A percentile compares a stretch with the other conserved stretches of the same genome.
Conservation (phyloP, 2,888 invertebrate genomes). For the Pharmacophagus antenor region DNA sequence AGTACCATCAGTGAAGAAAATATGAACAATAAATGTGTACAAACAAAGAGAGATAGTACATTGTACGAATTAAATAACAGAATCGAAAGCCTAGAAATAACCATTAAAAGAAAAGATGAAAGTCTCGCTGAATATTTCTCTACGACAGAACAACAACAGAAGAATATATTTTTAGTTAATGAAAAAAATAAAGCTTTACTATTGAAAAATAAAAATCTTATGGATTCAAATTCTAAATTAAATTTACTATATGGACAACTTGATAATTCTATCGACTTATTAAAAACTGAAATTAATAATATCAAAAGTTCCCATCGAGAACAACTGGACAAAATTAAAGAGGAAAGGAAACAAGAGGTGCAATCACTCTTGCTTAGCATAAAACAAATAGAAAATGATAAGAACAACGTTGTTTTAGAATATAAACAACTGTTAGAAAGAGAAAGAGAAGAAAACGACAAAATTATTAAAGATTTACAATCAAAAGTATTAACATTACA, state of each 20-base stretch:
- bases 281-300: slow-evolving; percentile 48
- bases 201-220: slow-evolving; percentile 51
- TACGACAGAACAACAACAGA: slow-evolving; percentile 53
- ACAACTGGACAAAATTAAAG: slow-evolving; percentile 47
- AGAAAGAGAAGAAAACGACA: slow-evolving; percentile 73
- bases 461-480: slow-evolving; percentile 57
- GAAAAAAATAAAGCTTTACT: slow-evolving; percentile 59
- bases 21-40: slow-evolving; percentile 43
- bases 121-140: slow-evolving; percentile 39
- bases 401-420: slow-evolving; percentile 63
- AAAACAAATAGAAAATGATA: slow-evolving; percentile 68
- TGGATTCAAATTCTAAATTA: slow-evolving; percentile 52
- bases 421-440: slow-evolving; percentile 73
- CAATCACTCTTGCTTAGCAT: slow-evolving; percentile 62
- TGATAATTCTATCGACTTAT: slow-evolving; percentile 44
- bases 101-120: slow-evolving; percentile 52
- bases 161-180: slow-evolving; percentile 55
- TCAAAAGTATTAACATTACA: slow-evolving; percentile 56
- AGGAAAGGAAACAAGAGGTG: slow-evolving; percentile 63
- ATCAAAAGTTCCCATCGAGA: slow-evolving; percentile 42
- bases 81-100: slow-evolving; percentile 42
- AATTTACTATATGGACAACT: slow-evolving; percentile 49
- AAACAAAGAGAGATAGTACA: slow-evolving; percentile 52
- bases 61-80: slow-evolving; percentile 40
- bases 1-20: slow-evolving; percentile 40